phyloP scores from a whole-genome alignment of 2,113 vertebrate species.

The Ibidorhyncha struthersii region DNA sequence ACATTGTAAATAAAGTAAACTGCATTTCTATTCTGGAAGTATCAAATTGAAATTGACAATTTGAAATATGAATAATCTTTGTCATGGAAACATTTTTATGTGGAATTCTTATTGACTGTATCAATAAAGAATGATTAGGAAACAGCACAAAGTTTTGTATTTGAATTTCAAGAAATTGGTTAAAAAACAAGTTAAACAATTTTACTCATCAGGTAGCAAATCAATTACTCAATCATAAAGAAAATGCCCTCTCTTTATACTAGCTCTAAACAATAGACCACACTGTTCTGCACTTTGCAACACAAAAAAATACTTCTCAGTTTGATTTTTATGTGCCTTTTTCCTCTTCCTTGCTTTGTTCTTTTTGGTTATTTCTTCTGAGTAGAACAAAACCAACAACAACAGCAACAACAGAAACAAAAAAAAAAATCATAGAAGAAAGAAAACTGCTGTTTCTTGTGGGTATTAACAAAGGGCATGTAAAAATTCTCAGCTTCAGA shows the following conservation, averaged over 20 bases:
- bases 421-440: background rate
- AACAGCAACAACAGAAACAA: background rate
- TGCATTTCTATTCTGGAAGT: background rate
- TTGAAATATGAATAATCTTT: background rate
- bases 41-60: background rate
- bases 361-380: background rate
- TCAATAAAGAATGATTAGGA: background rate
- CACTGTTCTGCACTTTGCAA: background rate
- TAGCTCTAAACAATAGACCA: background rate
- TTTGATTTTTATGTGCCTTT: background rate
- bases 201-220: background rate
- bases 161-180: background rate
- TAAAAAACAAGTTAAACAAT: background rate
- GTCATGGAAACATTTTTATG: background rate
- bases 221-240: background rate
- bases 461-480: background rate
- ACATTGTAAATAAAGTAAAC: background rate
- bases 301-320: background rate
- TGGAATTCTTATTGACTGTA: background rate
- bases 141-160: background rate
- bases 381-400: background rate
- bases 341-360: background rate
- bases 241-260: background rate
- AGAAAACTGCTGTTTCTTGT: background rate
- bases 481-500: background rate